Conservation (phyloP, 2,797 vertebrate genomes). For the Sphaeramia orbicularis region DNA sequence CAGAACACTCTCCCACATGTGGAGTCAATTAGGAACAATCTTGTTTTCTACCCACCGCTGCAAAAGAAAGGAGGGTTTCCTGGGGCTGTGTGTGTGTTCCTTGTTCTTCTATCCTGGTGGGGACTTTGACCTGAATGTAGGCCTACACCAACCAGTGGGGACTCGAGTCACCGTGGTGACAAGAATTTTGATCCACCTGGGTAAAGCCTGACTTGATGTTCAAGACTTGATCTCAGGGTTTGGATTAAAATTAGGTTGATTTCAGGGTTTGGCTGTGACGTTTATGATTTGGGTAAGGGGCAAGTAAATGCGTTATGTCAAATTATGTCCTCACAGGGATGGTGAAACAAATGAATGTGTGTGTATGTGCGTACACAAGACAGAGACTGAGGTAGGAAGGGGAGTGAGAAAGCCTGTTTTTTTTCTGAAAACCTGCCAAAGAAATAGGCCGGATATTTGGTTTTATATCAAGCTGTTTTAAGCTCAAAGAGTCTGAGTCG, state of each 20-base stretch:
- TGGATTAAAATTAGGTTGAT: no score
- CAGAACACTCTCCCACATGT: slow-evolving; percentile 89
- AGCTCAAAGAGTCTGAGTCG: slow-evolving; percentile 53
- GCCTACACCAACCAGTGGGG: neutral
- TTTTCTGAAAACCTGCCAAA: slow-evolving; percentile 61
- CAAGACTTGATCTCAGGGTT: no score
- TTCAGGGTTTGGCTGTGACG: no score
- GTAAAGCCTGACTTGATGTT: no score
- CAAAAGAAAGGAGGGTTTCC: slow-evolving; percentile 85
- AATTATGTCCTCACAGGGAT: no score
- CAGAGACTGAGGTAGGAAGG: slow-evolving; percentile 63
- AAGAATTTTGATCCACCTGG: no score
- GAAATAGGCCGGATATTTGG: slow-evolving; percentile 60
- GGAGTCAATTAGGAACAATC: slow-evolving; percentile 91
- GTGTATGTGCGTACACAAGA: slow-evolving; percentile 13
- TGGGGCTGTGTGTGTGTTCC: slow-evolving; percentile 60
- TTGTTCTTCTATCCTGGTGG: slow-evolving; percentile 2
- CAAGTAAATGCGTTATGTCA: no score
- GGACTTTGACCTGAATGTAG: slow-evolving; percentile 9
- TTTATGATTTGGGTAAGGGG: no score
- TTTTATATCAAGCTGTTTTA: slow-evolving; percentile 72
- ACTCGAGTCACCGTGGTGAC: neutral
- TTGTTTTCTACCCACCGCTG: slow-evolving; percentile 88
- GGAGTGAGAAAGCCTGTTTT: slow-evolving; percentile 66
- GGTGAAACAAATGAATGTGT: slow-evolving; percentile 3